phyloP scores from a whole-genome alignment of 2,888 invertebrate species.

The Linnaemya vulpina region DNA sequence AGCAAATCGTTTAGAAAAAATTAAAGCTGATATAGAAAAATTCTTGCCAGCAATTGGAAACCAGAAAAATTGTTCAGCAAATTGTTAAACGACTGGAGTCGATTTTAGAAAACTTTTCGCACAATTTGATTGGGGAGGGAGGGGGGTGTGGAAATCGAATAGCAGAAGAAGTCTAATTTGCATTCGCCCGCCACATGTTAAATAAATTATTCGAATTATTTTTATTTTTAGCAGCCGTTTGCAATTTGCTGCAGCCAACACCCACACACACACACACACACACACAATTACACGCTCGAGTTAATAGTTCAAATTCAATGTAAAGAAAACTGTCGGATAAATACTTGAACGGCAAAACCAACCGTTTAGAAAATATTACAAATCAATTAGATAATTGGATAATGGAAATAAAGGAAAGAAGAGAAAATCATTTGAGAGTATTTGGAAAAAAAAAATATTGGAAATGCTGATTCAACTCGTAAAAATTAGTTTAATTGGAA shows the following conservation, averaged over 20 bases:
- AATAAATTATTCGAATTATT: conserved; percentile 13
- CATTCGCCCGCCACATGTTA: neutral
- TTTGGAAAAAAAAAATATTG: neutral
- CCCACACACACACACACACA: neutral
- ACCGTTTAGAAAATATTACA: conserved; percentile 7
- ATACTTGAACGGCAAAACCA: neutral
- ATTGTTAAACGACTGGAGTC: neutral
- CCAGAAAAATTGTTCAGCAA: neutral
- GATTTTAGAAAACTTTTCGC: neutral
- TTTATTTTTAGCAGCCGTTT: neutral
- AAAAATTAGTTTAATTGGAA: conserved; percentile 5
- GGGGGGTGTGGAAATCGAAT: neutral
- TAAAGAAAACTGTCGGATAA: neutral
- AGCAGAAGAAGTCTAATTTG: neutral
- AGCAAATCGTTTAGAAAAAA: neutral
- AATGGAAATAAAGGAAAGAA: neutral
- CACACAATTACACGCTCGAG: conserved; percentile 2
- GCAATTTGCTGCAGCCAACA: neutral
- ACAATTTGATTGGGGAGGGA: neutral
- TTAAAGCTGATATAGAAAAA: conserved; percentile 11
- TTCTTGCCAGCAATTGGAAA: neutral
- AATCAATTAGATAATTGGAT: conserved; percentile 24
- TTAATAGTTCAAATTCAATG: neutral
- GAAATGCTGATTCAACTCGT: neutral
- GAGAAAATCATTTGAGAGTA: neutral